Percentiles rank a stretch among this genome's conserved stretches.
phyloP scores from a whole-genome alignment of 2,113 vertebrate species.

The Probosciger aterrimus region DNA sequence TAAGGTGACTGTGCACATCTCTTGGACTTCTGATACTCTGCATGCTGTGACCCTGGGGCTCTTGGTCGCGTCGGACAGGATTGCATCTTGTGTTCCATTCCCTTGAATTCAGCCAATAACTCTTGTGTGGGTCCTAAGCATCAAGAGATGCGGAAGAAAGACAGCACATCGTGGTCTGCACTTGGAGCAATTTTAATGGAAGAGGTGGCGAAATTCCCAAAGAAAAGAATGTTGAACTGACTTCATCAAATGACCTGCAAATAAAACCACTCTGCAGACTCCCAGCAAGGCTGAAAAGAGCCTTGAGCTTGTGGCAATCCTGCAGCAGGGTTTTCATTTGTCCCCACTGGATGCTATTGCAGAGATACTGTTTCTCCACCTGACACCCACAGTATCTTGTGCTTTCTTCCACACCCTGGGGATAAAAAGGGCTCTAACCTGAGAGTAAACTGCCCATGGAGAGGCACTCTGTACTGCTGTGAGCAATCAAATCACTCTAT shows the following conservation, averaged over 20 bases:
- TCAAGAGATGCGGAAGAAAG: neutral
- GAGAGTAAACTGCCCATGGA: neutral
- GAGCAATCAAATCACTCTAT: neutral
- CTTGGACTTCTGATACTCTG: neutral
- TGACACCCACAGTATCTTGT: too few relatives aligned
- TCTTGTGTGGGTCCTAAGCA: neutral
- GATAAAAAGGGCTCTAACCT: neutral
- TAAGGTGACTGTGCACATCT: neutral
- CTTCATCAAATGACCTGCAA: neutral
- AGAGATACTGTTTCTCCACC: neutral
- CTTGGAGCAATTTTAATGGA: neutral
- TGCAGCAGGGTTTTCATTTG: neutral
- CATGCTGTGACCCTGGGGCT: neutral
- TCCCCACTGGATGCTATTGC: neutral
- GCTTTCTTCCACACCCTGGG: neutral
- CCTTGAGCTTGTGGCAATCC: neutral
- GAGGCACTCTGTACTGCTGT: neutral
- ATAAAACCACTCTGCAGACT: neutral
- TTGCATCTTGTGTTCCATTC: neutral
- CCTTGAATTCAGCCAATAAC: neutral
- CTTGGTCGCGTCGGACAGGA: neutral
- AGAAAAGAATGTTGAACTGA: neutral
- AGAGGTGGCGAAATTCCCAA: neutral
- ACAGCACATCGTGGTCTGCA: neutral
- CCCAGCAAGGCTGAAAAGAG: neutral